Conservation (phyloP, 1,140 invertebrate species). For the Xylocopa sonorina region DNA sequence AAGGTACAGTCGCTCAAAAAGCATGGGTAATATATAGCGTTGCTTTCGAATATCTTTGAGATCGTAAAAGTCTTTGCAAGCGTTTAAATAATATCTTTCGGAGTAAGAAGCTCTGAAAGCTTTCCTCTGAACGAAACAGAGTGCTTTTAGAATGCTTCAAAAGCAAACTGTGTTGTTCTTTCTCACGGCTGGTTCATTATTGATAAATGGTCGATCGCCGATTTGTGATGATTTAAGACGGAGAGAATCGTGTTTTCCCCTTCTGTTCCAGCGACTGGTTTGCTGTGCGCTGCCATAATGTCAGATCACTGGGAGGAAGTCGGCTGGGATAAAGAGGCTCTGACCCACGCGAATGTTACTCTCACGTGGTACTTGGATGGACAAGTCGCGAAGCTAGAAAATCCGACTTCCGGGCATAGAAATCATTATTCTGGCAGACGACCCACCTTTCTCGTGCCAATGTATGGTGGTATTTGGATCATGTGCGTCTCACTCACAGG, state of each 20-base stretch:
- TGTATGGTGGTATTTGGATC: conserved; percentile 94
- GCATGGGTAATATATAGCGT: neutral
- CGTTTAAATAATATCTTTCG: neutral
- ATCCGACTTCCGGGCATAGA: conserved; percentile 77
- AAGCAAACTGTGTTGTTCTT: neutral
- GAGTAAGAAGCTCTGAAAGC: neutral
- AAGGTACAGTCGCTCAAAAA: no score
- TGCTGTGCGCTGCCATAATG: conserved; percentile 91
- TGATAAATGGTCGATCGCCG: neutral
- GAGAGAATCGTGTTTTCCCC: neutral
- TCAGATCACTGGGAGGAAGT: conserved; percentile 94
- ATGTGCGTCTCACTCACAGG: conserved; percentile 90
- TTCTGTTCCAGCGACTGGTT: conserved; percentile 84
- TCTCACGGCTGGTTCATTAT: neutral
- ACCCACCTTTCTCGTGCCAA: conserved; percentile 87
- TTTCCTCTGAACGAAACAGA: no score
- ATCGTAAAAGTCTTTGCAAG: neutral
- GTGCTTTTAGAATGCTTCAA: neutral
- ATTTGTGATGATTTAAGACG: neutral
- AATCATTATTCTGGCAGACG: conserved; percentile 72
- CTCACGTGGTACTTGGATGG: conserved; percentile 77
- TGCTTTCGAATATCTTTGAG: neutral
- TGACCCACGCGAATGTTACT: conserved; percentile 76
- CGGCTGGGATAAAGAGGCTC: conserved; percentile 86
- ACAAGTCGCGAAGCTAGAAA: conserved; percentile 71